These are phyloP conservation scores for Genyomyrus donnyi DNA, from an alignment of 2,113 vertebrate genomes.

Conservation along the genomic window DNA sequence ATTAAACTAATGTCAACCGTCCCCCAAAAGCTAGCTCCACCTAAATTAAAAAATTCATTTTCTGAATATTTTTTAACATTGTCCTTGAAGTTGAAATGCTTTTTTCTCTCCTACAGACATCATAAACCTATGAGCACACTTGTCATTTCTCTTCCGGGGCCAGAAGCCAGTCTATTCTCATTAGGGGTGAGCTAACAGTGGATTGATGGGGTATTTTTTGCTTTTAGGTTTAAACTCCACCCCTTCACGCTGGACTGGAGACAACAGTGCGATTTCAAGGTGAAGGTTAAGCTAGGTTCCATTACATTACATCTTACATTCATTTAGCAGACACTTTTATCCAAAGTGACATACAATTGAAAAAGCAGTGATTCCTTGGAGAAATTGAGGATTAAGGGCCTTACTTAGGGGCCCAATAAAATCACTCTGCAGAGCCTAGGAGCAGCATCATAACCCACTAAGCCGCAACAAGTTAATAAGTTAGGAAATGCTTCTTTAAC, in stretches of 20 bases:
- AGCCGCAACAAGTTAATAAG: conserved; percentile 50
- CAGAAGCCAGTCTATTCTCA: conserved; percentile 54
- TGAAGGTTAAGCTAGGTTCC: conserved; percentile 72
- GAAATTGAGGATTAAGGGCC: background rate
- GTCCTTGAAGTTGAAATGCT: background rate
- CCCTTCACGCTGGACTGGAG: conserved; percentile 59
- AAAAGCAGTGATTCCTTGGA: background rate
- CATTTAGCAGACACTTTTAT: background rate
- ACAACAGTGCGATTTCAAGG: conserved; percentile 64
- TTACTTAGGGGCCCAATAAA: background rate
- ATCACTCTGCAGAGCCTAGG: background rate
- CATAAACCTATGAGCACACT: conserved; percentile 48
- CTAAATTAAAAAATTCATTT: background rate
- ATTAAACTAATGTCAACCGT: background rate
- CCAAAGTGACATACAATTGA: background rate
- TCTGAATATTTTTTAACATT: background rate
- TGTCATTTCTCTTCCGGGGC: conserved; percentile 39
- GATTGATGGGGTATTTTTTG: conserved; percentile 59
- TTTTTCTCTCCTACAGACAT: conserved; percentile 38
- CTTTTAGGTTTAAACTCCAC: conserved; percentile 49
- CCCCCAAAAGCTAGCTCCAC: background rate
- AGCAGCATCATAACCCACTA: background rate
- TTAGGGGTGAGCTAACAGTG: conserved; percentile 41
- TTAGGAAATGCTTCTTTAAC: conserved; percentile 54
- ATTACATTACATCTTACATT: conserved; percentile 33